Evolutionary conservation across 2,888 invertebrate species (phyloP), one percentile per base, ranked within the genome.

Genomic region (Criorhina ranunculi): DNA sequence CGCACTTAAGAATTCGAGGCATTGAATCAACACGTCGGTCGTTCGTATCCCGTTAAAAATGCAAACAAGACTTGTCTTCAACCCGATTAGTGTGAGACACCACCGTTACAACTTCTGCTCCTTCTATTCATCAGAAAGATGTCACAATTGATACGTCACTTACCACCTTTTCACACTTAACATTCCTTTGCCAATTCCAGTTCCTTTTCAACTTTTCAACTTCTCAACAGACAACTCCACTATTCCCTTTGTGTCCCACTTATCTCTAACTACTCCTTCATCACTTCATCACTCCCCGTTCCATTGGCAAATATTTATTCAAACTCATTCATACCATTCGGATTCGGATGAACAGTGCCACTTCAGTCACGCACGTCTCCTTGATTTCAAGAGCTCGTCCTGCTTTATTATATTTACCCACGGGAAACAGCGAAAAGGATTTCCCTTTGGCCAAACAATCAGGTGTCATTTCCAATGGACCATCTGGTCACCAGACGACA

Each of bases 401-500:
- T 73, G 40, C 0, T 40, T 37, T 37, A 53, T 46, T 46, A 3
- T 70, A 19, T 37, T 31, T 49, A 15, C 24, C 35, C 8, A 62
- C 29, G 19, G 17, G 31, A 42, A 40, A 42, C 5, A 35, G 19
- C 12, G 53, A 67, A 75, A 55, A 80, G 60, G 77, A 77, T 66
- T 77, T 67, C 72, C n/a, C 66, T 59, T 82, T 77, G 59, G 40
- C 31, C 66, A 78, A 75, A 78, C 82, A 83, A 83, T 83, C 79
- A 79, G 79, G 83, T 83, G 83, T 83, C 83, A 69, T 49, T 46
- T 29, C 29, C 19, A 40, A 37, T 15, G 53, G 31, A 59, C 73
- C 83, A 83, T 79, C 83, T 83, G 83, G 79, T 49, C 37, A 64
- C 62, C 69, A 83, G 77, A 60, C 62, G 37, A n/a, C n/a, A n/a